These are phyloP conservation scores for Leptopilina clavipes DNA, from an alignment of 1,140 invertebrate genomes.

Conservation along the genomic window DNA sequence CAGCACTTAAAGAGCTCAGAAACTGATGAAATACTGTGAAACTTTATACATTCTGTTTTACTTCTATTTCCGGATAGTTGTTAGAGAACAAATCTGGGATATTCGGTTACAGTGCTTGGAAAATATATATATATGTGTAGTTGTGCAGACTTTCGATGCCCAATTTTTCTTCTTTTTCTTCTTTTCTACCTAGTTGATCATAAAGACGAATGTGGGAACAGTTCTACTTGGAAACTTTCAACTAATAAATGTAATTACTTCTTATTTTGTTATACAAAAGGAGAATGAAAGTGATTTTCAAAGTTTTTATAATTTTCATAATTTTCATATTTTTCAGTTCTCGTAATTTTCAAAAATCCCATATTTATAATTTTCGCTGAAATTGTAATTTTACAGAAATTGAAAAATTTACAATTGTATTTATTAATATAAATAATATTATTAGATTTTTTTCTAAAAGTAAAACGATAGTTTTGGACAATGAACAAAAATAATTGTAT, in stretches of 20 bases:
- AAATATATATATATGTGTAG: background rate
- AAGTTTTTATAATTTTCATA: no score
- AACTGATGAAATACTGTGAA: slow-evolving; percentile 5
- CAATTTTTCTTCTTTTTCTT: background rate
- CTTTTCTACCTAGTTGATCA: background rate
- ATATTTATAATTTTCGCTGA: no score
- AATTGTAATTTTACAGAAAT: no score
- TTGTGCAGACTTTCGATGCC: background rate
- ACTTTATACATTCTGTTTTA: slow-evolving; percentile 17
- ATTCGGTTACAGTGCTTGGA: slow-evolving; percentile 46
- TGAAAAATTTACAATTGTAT: no score
- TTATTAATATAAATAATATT: no score
- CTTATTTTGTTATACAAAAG: no score
- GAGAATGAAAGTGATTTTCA: no score
- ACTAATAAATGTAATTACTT: background rate
- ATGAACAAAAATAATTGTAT: no score
- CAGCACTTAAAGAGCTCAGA: slow-evolving; percentile 11
- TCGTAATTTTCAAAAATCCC: no score
- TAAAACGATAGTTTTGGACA: no score
- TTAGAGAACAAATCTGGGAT: slow-evolving; percentile 45
- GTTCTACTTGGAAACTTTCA: background rate
- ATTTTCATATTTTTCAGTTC: no score
- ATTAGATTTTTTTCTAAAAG: no score
- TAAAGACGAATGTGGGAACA: background rate
- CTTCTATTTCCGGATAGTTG: slow-evolving; percentile 29